Percentiles rank a stretch among this genome's conserved stretches.
Conservation (phyloP, 2,113 vertebrate species). For the Dicrurus megarhynchus region DNA sequence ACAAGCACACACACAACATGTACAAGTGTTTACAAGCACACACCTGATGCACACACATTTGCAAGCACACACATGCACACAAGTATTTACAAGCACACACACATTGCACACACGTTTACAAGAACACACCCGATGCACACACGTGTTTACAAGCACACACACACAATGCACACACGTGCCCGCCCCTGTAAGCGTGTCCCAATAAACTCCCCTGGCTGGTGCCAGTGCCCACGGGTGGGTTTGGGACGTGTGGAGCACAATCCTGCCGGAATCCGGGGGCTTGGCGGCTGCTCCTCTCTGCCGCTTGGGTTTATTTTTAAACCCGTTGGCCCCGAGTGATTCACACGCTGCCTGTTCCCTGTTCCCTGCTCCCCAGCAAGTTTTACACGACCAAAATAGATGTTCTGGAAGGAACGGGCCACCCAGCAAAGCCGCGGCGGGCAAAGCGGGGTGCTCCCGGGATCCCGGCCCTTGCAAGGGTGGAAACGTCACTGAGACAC, state of each 20-base stretch:
- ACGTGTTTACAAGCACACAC: background rate
- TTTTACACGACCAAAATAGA: slow-evolving; percentile 47
- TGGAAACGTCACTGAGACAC: background rate
- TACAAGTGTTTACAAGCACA: background rate
- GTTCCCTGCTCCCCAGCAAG: slow-evolving; percentile 31
- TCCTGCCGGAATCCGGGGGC: background rate
- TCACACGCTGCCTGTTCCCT: slow-evolving; percentile 39
- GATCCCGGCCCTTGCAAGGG: background rate
- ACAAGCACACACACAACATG: background rate
- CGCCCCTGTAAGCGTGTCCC: background rate
- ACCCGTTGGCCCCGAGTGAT: slow-evolving; percentile 39
- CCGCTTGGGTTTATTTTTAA: slow-evolving; percentile 61
- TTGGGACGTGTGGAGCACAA: background rate
- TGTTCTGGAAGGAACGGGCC: slow-evolving; percentile 44
- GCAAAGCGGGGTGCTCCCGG: background rate
- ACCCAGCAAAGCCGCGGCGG: fast-evolving
- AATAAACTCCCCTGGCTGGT: background rate
- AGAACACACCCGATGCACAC: background rate
- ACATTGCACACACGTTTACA: background rate
- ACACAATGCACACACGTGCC: background rate
- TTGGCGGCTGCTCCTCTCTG: background rate
- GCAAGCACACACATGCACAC: background rate
- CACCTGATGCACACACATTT: no score
- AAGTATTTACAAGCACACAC: background rate
- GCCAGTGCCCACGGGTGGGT: background rate